Percentiles rank a stretch among this genome's conserved stretches.
These are phyloP conservation scores for Danionella dracula DNA, from an alignment of 2,797 vertebrate species.

Conservation along the genomic window DNA sequence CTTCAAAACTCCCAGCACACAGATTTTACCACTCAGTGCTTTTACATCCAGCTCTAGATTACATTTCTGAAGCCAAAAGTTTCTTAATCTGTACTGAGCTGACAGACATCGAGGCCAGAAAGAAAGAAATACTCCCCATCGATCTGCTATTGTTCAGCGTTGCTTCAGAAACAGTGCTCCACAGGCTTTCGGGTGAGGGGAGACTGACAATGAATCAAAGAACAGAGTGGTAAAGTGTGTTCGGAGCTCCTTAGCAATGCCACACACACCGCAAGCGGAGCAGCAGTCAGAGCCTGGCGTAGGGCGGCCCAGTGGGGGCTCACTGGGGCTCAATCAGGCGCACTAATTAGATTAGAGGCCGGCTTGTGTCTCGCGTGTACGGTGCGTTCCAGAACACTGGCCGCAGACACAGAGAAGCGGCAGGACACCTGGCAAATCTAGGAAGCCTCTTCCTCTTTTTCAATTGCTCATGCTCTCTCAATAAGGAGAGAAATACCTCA, in stretches of 20 bases:
- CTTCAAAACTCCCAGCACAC: constrained; percentile 2
- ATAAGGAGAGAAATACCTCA: not conserved
- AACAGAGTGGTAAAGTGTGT: constrained; percentile 45
- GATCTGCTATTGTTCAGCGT: constrained; percentile 44
- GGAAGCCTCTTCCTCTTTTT: constrained; percentile 46
- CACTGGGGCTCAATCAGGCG: constrained; percentile 70
- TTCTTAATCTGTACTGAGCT: constrained; percentile 35
- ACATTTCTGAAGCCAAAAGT: constrained; percentile 15
- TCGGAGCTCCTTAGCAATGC: constrained; percentile 25
- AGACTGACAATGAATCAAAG: constrained; percentile 73
- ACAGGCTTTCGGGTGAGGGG: constrained; percentile 29
- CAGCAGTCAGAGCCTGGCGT: constrained; percentile 60
- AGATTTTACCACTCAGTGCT: constrained; percentile 9
- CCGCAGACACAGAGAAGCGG: constrained; percentile 56
- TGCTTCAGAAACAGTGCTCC: constrained; percentile 42
- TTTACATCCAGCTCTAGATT: not conserved
- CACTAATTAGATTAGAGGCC: constrained; percentile 74
- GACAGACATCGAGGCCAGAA: constrained; percentile 14
- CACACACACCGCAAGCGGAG: constrained; percentile 16
- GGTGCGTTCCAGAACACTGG: constrained; percentile 62
- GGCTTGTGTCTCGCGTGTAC: constrained; percentile 58
- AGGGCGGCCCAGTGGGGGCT: constrained; percentile 43
- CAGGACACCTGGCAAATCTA: constrained; percentile 53
- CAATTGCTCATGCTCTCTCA: not conserved
- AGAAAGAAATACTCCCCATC: constrained; percentile 41